These are phyloP conservation scores for Lepidostoma basale DNA, from an alignment of 1,140 invertebrate genomes.

Conservation along the genomic window DNA sequence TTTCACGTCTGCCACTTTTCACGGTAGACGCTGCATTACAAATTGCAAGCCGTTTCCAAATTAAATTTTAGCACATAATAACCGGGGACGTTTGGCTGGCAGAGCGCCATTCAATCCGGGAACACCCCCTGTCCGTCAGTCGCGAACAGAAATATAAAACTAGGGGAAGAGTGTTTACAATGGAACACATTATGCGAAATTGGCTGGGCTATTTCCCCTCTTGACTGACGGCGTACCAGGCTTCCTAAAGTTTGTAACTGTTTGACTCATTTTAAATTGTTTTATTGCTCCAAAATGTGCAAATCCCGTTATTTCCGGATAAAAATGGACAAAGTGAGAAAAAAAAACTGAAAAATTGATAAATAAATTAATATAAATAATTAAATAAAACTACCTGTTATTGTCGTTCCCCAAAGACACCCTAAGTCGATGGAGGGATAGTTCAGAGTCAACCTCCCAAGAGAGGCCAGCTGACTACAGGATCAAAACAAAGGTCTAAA, in stretches of 20 bases:
- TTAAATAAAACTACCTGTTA: no score
- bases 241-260: slow-evolving; percentile 17
- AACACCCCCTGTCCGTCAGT: slow-evolving; percentile 24
- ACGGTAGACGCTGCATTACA: slow-evolving; percentile 5
- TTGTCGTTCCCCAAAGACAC: no score
- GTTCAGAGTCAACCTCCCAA: no score
- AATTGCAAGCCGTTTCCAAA: slow-evolving; percentile 28
- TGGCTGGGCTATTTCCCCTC: slow-evolving; percentile 37
- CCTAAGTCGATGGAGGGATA: no score
- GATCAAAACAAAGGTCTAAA: no score
- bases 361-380: no score
- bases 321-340: no score
- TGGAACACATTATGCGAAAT: slow-evolving; percentile 43
- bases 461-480: no score
- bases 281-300: no score
- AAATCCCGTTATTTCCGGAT: no score
- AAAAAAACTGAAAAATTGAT: no score
- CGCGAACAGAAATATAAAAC: slow-evolving; percentile 40
- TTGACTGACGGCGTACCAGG: slow-evolving; percentile 17
- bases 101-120: slow-evolving; percentile 31
- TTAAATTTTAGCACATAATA: slow-evolving; percentile 46
- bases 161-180: slow-evolving; percentile 42
- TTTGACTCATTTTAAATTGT: no score
- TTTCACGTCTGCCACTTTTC: slow-evolving; percentile 1
- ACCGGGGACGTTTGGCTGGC: slow-evolving; percentile 22